These are phyloP conservation scores for Zelostemma sp. DNA, from an alignment of 1,140 invertebrate species.

Conservation along the genomic window DNA sequence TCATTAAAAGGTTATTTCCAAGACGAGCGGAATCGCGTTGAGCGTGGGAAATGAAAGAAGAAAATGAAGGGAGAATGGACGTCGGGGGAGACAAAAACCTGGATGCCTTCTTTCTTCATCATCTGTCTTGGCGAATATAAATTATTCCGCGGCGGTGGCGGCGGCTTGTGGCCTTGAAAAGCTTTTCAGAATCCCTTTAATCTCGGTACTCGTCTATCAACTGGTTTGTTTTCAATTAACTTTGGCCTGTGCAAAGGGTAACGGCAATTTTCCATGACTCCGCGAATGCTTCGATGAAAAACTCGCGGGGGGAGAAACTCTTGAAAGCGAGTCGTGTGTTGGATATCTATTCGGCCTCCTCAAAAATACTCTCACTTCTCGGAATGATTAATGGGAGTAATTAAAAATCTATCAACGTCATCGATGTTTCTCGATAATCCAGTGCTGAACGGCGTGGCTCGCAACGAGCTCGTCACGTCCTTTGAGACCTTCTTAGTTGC, in stretches of 20 bases:
- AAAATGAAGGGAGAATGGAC: conserved; percentile 34
- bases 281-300: background rate
- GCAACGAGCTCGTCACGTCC: no score
- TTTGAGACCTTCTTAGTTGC: no score
- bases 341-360: no score
- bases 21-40: conserved; percentile 61
- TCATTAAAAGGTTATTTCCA: conserved; percentile 65
- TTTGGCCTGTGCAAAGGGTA: background rate
- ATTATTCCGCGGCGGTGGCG: conserved; percentile 15
- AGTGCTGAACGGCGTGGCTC: no score
- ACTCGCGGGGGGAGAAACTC: no score
- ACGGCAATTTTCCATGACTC: background rate
- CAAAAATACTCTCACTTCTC: no score
- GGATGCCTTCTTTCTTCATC: conserved; percentile 4
- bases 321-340: no score
- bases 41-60: conserved; percentile 49
- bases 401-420: no score
- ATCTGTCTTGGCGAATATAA: conserved; percentile 16
- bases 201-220: conserved; percentile 9
- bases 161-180: conserved; percentile 4
- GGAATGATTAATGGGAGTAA: no score
- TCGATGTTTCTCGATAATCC: no score
- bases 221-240: conserved; percentile 3
- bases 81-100: conserved; percentile 1
- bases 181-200: conserved; percentile 25